Evolutionary conservation across 2,888 invertebrate genomes (phyloP).

Genomic region (Lacanobia wlatinum): DNA sequence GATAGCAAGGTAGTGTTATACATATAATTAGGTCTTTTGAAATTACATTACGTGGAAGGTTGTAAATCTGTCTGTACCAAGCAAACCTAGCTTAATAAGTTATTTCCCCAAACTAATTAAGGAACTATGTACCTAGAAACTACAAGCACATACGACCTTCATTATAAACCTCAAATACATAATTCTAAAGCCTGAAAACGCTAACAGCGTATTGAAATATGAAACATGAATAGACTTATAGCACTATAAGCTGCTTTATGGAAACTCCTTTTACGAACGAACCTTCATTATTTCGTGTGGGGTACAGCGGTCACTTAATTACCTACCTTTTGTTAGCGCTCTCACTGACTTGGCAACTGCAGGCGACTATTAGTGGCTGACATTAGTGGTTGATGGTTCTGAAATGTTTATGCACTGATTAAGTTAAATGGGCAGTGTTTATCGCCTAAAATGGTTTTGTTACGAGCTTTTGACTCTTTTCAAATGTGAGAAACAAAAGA

Average conservation of each 20-base stretch:
- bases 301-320: slow-evolving; percentile 64
- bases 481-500: background rate
- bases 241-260: slow-evolving; percentile 45
- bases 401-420: slow-evolving; percentile 27
- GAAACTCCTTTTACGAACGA: slow-evolving; percentile 47
- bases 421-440: slow-evolving; percentile 3
- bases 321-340: slow-evolving; percentile 51
- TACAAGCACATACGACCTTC: background rate
- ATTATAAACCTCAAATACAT: background rate
- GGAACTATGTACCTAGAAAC: background rate
- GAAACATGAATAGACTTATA: slow-evolving; percentile 38
- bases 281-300: slow-evolving; percentile 52
- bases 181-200: slow-evolving; percentile 22
- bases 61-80: too few species aligned
- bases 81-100: too few species aligned
- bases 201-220: slow-evolving; percentile 45
- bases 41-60: too few species aligned
- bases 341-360: slow-evolving; percentile 54
- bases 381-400: slow-evolving; percentile 33
- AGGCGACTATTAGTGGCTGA: slow-evolving; percentile 50
- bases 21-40: too few species aligned
- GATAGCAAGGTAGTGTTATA: too few species aligned
- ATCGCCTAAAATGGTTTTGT: background rate
- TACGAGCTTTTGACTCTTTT: background rate
- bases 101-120: background rate